phyloP scores from a whole-genome alignment of 2,888 invertebrate genomes.

The Campoletis raptor region DNA sequence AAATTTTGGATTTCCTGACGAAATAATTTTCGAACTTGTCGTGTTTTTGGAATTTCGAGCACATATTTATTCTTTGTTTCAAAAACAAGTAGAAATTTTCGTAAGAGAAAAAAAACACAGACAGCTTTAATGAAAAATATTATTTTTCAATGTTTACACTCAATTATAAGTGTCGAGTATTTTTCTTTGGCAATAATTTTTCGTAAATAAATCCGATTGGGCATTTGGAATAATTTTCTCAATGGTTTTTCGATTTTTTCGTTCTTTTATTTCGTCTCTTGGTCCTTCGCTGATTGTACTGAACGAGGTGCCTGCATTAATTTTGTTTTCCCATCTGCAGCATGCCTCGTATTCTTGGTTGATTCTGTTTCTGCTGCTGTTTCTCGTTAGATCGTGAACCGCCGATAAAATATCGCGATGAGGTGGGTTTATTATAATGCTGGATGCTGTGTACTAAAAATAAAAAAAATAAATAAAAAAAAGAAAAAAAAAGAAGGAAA shows the following conservation, averaged over 20 bases:
- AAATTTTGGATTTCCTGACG: too few species aligned
- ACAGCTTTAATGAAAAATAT: too few species aligned
- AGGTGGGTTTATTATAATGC: conserved; percentile 63
- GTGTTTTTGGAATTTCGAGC: too few species aligned
- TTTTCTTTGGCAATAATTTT: too few species aligned
- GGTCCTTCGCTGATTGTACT: conserved; percentile 32
- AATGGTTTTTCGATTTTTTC: neutral
- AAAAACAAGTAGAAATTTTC: too few species aligned
- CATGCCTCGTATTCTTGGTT: conserved; percentile 23
- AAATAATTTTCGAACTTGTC: too few species aligned
- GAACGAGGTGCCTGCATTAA: conserved; percentile 4
- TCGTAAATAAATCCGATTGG: neutral
- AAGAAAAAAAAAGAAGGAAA: neutral
- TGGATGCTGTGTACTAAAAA: conserved; percentile 9
- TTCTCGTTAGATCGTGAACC: conserved; percentile 63
- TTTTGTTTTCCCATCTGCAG: conserved; percentile 9
- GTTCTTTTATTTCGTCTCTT: neutral
- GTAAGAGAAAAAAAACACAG: too few species aligned
- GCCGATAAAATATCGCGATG: conserved; percentile 67
- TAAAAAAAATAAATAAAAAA: neutral
- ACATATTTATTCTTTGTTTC: too few species aligned
- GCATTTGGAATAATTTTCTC: neutral
- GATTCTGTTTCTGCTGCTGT: conserved; percentile 36
- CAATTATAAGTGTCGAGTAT: too few species aligned
- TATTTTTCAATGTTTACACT: too few species aligned